Base-by-base conservation (phyloP, 2,113 vertebrate species). In the Oncorhynchus gorbuscha region DNA sequence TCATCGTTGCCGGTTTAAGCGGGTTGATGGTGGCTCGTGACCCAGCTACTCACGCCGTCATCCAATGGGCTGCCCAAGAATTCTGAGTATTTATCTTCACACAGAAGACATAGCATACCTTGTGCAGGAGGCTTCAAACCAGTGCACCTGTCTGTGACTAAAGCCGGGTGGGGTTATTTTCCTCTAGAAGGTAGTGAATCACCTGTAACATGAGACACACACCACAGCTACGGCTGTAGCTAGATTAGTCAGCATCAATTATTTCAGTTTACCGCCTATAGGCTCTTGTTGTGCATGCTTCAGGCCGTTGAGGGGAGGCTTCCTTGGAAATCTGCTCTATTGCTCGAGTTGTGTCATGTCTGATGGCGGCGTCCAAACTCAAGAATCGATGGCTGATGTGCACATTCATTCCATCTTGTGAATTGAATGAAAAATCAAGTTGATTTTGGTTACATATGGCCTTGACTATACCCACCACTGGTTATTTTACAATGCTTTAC, bases 21-120 rank as follows among this genome's bases (percentile, higher is more conserved):
- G 86, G 81, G 81, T 74, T 85, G 82, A 80, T 75, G 84, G 81
- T 85, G 89, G 89, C 78, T 86, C 75, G 80, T 82, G 77, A 73
- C 81, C 62, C 75, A 79, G 87, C 88, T 85, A 86, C 85, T 88
- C 87, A 81, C 83, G 80, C 79, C 84, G 82, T 88, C 82, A 90
- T 87, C 86, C 75, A 73, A 77, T 79, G 82, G 81, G 82, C 87
- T 83, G 87, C 86, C 89, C 87, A 87, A 83, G 82, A 82, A 89
- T 89, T 87, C 80, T 79, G 86, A 59, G 67, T 81, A 67, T 77
- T 78, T 79, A 30, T 71, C 73, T 69, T 72, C 72, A 66, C 76
- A 28, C 59, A 71, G 72, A 74, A 13, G 26, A 28, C 32, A 32
- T 20, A 32, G 12, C n/a, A 26, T 45, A 32, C 16, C 67, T 9